A percentile compares a stretch with the other conserved stretches of the same genome.
phyloP scores from a whole-genome alignment of 1,140 invertebrate species.

The Drosophila ambigua region DNA sequence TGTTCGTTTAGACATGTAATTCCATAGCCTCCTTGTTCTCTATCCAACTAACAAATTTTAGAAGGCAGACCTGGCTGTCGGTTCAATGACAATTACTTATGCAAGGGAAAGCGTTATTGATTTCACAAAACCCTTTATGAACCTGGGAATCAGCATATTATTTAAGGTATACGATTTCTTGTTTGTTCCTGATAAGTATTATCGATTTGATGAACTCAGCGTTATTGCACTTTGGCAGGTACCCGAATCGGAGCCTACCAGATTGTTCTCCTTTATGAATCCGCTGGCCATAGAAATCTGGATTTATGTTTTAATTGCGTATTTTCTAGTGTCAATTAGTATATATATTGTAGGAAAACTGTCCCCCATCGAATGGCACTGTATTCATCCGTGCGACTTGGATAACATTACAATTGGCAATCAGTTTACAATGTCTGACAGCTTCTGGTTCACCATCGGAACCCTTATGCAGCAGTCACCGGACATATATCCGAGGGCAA shows the following conservation, averaged over 20 bases:
- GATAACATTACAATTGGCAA: slow-evolving; percentile 94
- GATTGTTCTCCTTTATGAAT: slow-evolving; percentile 97
- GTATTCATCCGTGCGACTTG: slow-evolving; percentile 91
- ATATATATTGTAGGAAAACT: slow-evolving; percentile 97
- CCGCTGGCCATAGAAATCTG: slow-evolving; percentile 97
- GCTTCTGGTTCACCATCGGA: slow-evolving; percentile 91
- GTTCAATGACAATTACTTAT: slow-evolving; percentile 97
- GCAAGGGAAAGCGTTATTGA: slow-evolving; percentile 96
- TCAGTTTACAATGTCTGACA: slow-evolving; percentile 96
- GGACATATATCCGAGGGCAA: slow-evolving; percentile 94
- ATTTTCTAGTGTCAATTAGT: slow-evolving; percentile 94
- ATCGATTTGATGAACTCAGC: neutral
- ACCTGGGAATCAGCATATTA: slow-evolving; percentile 93
- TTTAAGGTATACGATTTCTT: slow-evolving; percentile 88
- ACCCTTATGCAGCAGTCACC: slow-evolving; percentile 96
- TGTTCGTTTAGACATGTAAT: slow-evolving; percentile 37
- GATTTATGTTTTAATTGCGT: slow-evolving; percentile 96
- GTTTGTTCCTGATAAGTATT: neutral
- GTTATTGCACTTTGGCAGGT: slow-evolving; percentile 85
- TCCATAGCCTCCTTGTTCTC: neutral
- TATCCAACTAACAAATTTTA: slow-evolving; percentile 32
- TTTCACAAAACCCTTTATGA: slow-evolving; percentile 97
- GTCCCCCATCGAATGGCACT: slow-evolving; percentile 97
- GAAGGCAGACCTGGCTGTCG: slow-evolving; percentile 95
- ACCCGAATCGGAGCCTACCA: slow-evolving; percentile 93